Evolutionary conservation across 2,797 vertebrate species (phyloP), one percentile per base, ranked within the genome.

Genomic region (Chelidonichthys spinosus): DNA sequence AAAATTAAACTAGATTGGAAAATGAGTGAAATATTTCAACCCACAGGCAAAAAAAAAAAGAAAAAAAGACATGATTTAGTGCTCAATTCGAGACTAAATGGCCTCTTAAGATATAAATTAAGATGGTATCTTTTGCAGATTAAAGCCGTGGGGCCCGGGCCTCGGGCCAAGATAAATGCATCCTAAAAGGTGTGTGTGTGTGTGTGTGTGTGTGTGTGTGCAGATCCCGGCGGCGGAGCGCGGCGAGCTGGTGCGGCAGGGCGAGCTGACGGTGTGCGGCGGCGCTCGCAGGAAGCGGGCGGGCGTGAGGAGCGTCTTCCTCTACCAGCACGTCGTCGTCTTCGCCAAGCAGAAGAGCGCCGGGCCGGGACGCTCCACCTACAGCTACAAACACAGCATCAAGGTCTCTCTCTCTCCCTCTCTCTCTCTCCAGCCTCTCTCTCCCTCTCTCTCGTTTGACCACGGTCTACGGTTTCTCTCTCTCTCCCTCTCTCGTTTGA

Each of bases 351-450:
- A 93, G 78, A 97, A 96, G 89, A 95, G 91, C 39, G 69, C 93
- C 0, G 87, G 92, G 14, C 92, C 94, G 0, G 95, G 94, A 8
- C 89, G 93, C 58, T 93, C 83, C 15, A 58, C 78, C 52, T 97
- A 95, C 85, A 95, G 93, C 87, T 96, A 94, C 90, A 98, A 98
- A 69, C 95, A 96, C 87, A 93, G 95, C 84, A 95, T 97, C 85
- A 97, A 96, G 96, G 97, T 97, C 25, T 5, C 25, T 17, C 15
- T 6, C 49, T 11, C 68, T 18, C 56, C 18, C 63, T 54, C 59
- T 18, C 54, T 32, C 37, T 13, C 61, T 25, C 25, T 25, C 25
- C 25, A 25, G 25, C 25, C 25, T 25, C 25, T 25, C 25, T 25
- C 15, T 6, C 49, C 11, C 68, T 18, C 59, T 18, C 54, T 32